Conservation (phyloP, 2,888 invertebrate genomes). For the Drosophila acutilabella region DNA sequence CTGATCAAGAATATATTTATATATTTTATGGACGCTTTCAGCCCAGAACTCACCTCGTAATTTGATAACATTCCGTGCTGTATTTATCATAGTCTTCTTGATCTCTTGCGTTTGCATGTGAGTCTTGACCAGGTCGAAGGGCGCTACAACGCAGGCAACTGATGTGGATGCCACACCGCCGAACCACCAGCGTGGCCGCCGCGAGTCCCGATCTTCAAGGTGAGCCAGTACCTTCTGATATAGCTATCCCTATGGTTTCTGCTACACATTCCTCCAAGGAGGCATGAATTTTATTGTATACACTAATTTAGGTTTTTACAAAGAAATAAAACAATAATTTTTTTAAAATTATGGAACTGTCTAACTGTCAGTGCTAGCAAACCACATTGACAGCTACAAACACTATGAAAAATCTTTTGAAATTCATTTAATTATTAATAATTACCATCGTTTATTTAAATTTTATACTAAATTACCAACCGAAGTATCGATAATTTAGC, state of each 20-base stretch:
- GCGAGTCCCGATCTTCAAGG: slow-evolving; percentile 12
- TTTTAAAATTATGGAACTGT: neutral
- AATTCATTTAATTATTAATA: neutral
- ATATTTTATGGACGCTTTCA: too few relatives aligned
- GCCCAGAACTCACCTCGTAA: slow-evolving; percentile 23
- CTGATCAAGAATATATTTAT: too few relatives aligned
- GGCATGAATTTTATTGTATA: slow-evolving; percentile 2
- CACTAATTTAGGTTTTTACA: slow-evolving; percentile 1
- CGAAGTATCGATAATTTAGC: slow-evolving; percentile 2
- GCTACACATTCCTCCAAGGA: slow-evolving; percentile 1
- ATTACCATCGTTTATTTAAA: neutral
- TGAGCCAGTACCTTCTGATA: slow-evolving; percentile 41
- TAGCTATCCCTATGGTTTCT: neutral
- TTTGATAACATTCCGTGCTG: slow-evolving; percentile 27
- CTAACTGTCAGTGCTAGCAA: neutral
- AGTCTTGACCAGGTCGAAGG: slow-evolving; percentile 56
- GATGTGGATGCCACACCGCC: slow-evolving; percentile 53
- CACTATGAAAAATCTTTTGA: too few relatives aligned
- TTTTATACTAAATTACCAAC: neutral
- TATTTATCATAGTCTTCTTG: slow-evolving; percentile 24
- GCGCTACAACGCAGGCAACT: slow-evolving; percentile 49
- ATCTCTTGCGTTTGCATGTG: slow-evolving; percentile 57
- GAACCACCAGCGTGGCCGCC: slow-evolving; percentile 65
- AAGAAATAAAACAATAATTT: neutral
- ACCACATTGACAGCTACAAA: neutral